Evolutionary conservation across 2,888 invertebrate species (phyloP), one percentile per base, ranked within the genome.

Genomic region (Cryptus armator): DNA sequence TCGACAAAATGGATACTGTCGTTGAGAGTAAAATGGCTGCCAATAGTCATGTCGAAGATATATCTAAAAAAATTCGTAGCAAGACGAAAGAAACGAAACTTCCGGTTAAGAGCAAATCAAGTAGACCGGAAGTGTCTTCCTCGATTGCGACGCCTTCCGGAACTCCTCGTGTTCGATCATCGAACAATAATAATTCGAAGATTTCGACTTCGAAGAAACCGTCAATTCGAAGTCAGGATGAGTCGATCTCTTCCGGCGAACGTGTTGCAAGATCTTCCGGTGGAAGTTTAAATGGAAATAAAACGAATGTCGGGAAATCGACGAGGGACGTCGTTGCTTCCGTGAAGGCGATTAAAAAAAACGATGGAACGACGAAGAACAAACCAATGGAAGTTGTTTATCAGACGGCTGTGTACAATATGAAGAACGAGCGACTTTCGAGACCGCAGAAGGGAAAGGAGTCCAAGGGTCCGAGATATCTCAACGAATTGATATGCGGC

Each of bases 311-410:
- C 6, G 32, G 56, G 1, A 74, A 83, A 19, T n/a, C 78, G 3
- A 44, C 68, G 53, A 37, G 67, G 56, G 59, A 72, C 7, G 51
- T 82, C 32, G 46, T 67, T 6, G 67, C 77, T 1, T 44, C 77
- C 32, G 81, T 59, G n/a, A 74, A 62, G 19, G 59, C 43, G 51
- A 70, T 24, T 12, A 82, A 71, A 12, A 82, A 78, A 66, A 12
- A 29, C 9, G 66, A 81, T n/a, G 46, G 12, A 3, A 71, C 68
- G 62, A 59, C 78, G 3, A 83, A 78, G 24, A 66, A 74, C 78
- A 90, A 91, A 72, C 92, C 92, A 9, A 89, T 91, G 29, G 91
- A 92, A 85, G 90, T 92, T 46, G 91, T 92, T n/a, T 90, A 92
- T 79, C 89, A 91, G 76, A 92, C 92, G 1, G 92, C 91, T n/a